Base-by-base conservation (phyloP, 2,797 vertebrate genomes). In the Helarctos malayanus region DNA sequence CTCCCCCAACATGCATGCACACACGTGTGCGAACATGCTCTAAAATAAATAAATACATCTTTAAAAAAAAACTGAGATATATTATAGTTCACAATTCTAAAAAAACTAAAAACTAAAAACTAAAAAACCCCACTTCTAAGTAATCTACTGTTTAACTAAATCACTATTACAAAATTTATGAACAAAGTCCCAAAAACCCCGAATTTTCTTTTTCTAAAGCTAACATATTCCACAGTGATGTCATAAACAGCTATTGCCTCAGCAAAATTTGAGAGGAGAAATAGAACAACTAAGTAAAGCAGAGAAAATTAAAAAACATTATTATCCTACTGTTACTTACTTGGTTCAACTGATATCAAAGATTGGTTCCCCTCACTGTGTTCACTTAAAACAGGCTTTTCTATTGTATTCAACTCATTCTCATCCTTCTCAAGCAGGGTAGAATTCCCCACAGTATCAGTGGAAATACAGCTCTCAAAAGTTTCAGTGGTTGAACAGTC, bases 271-370 rank as follows among this genome's bases (percentile, higher is more conserved):
- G 45, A 84, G 7, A 27, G 15, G 13, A 94, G 13, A 41, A 83
- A 92, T 13, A 35, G 32, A 95, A 79, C 27, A 80, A 65, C 13
- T 57, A 89, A 76, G 13, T 47, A 81, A 76, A 96, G 3, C 45
- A 91, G 23, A 93, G n/a, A 96, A 91, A 90, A 90, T 79, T 8
- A 69, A 94, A 29, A 52, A 19, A 21, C 38, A 94, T 89, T n/a
- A 76, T 56, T 68, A 79, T 79, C 57, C 21, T 94, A 38, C n/a
- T 82, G 25, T 83, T 97, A 98, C 99, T 98, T 99, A 99, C 99
- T 99, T 98, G 98, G 98, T 88, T 99, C 99, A 97, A 90, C 32
- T 61, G 98, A 98, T 96, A 98, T 95, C 94, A 97, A 92, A 3
- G 95, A 96, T 12, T 87, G 97, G 93, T 97, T 98, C 90, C 96